Percentiles rank a stretch among this genome's conserved stretches.
Conservation (phyloP, 2,888 invertebrate species). For the Cosmopolites sordidus region DNA sequence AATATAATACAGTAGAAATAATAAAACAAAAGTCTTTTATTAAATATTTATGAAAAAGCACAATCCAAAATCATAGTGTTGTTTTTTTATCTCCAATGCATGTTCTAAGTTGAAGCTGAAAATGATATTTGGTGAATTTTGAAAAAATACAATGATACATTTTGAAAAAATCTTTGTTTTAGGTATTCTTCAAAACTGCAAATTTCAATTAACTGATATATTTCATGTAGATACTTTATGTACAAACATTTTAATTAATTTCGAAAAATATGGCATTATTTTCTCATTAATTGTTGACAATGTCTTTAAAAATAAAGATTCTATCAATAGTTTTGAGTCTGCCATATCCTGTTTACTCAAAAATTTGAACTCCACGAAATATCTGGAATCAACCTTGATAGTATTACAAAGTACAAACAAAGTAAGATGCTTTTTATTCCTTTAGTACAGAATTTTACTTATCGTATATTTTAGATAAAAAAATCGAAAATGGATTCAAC, state of each 20-base stretch:
- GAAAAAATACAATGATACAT: too few relatives aligned
- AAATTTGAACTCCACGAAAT: slow-evolving; percentile 32
- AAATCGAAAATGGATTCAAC: slow-evolving; percentile 35
- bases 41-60: too few relatives aligned
- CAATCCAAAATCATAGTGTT: too few relatives aligned
- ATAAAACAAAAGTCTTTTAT: too few relatives aligned
- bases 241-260: slow-evolving; percentile 32
- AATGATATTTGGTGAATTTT: too few relatives aligned
- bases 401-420: slow-evolving; percentile 35
- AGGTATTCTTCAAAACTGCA: slow-evolving; percentile 36
- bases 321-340: slow-evolving; percentile 30
- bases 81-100: too few relatives aligned
- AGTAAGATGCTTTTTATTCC: too few relatives aligned
- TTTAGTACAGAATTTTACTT: neutral
- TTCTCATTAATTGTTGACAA: slow-evolving; percentile 35
- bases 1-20: too few relatives aligned
- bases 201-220: slow-evolving; percentile 26
- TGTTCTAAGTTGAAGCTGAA: too few relatives aligned
- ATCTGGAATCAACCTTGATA: slow-evolving; percentile 34
- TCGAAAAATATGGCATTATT: slow-evolving; percentile 32
- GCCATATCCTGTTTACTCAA: slow-evolving; percentile 32
- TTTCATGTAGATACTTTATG: slow-evolving; percentile 30
- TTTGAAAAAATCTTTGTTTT: too few relatives aligned
- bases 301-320: slow-evolving; percentile 35
- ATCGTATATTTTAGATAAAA: slow-evolving; percentile 21